phyloP scores from a whole-genome alignment of 2,888 invertebrate species.

The Sarcophaga subvicina region DNA sequence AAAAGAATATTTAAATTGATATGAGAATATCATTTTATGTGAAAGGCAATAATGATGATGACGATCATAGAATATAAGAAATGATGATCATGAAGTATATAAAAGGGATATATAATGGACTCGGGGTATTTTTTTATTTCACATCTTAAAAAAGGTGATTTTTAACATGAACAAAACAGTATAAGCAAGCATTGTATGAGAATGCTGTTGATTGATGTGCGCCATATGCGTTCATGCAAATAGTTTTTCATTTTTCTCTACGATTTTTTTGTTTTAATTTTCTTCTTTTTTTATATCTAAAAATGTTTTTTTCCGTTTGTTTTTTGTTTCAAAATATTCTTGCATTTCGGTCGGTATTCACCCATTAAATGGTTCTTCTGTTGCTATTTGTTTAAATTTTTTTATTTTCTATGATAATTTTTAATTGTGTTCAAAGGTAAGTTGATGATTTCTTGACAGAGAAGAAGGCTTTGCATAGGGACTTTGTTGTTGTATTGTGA shows the following conservation, averaged over 20 bases:
- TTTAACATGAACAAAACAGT: slow-evolving; percentile 5
- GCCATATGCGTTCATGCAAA: slow-evolving; percentile 71
- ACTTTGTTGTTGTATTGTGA: slow-evolving; percentile 40
- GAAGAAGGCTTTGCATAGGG: not conserved
- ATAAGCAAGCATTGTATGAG: slow-evolving; percentile 25
- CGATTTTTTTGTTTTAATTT: not conserved
- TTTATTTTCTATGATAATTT: not conserved
- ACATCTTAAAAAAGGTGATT: slow-evolving; percentile 34
- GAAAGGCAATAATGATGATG: not conserved
- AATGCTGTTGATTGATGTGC: slow-evolving; percentile 60
- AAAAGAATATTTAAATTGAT: not conserved
- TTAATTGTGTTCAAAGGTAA: slow-evolving; percentile 16
- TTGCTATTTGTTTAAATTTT: slow-evolving; percentile 7
- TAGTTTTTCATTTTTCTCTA: slow-evolving; percentile 60
- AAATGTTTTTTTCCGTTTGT: slow-evolving; percentile 5
- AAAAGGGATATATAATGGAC: not conserved
- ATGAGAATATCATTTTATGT: not conserved
- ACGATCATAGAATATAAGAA: not conserved
- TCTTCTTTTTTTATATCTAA: not conserved
- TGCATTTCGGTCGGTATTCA: slow-evolving; percentile 66
- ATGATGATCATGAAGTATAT: not conserved
- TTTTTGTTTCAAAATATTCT: slow-evolving; percentile 65
- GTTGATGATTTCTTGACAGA: slow-evolving; percentile 4
- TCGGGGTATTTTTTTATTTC: not conserved
- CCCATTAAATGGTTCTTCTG: slow-evolving; percentile 67